These are phyloP conservation scores for Chloroceryle aenea DNA, from an alignment of 2,113 vertebrate genomes.

Conservation along the genomic window DNA sequence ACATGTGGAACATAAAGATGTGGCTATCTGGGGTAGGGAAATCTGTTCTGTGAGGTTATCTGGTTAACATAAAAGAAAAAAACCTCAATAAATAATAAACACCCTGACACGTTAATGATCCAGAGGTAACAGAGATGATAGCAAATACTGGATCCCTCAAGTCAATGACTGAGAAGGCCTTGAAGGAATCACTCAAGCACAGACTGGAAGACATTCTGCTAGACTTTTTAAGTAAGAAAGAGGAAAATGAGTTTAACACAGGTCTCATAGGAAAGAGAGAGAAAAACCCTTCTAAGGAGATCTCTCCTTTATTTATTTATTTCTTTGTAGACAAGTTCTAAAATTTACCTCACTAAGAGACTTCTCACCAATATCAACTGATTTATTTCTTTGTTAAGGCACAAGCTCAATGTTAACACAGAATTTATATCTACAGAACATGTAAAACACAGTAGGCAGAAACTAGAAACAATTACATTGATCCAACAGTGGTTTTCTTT, in stretches of 20 bases:
- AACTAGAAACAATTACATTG: not conserved
- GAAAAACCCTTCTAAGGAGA: not conserved
- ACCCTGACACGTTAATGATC: accelerated
- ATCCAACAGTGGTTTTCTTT: not conserved
- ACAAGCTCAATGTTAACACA: not conserved
- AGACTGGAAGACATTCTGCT: not conserved
- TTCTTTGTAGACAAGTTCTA: not conserved
- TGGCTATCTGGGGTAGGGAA: not conserved
- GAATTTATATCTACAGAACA: not conserved
- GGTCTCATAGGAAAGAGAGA: not conserved
- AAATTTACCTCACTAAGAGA: not conserved
- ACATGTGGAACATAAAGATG: not conserved
- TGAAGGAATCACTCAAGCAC: not conserved
- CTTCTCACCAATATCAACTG: not conserved
- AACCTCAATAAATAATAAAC: not conserved
- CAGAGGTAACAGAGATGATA: not conserved
- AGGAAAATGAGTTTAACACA: not conserved
- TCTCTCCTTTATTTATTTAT: not conserved
- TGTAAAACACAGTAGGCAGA: not conserved
- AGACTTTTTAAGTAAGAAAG: not conserved
- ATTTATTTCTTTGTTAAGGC: not conserved
- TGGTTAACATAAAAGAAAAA: not conserved
- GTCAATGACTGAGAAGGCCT: not conserved
- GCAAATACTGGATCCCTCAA: not conserved
- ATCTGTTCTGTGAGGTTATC: not conserved